Evolutionary conservation across 2,797 vertebrate genomes (phyloP).

Genomic region (Tapera naevia): DNA sequence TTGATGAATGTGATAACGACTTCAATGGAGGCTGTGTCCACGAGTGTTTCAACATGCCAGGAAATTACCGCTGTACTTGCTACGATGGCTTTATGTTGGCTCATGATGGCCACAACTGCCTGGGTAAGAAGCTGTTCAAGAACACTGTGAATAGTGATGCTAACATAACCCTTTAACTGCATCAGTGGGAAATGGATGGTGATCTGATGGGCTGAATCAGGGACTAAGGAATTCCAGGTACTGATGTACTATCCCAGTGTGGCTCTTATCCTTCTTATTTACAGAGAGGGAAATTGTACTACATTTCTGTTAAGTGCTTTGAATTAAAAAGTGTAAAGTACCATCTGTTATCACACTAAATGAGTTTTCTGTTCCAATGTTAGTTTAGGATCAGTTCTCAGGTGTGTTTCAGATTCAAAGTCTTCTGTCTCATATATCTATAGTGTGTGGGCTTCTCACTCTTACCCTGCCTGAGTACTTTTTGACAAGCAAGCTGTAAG

Average conservation of each 20-base stretch:
- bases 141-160: background rate
- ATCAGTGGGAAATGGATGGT: accelerated
- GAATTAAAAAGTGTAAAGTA: background rate
- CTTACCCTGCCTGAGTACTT: background rate
- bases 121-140: slow-evolving; percentile 80
- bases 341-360: background rate
- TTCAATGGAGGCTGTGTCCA: slow-evolving; percentile 97
- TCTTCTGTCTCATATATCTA: background rate
- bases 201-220: background rate
- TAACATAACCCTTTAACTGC: background rate
- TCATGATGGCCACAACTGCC: slow-evolving; percentile 96
- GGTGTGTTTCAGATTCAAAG: background rate
- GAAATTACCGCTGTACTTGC: slow-evolving; percentile 97
- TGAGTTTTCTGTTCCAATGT: background rate
- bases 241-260: no score
- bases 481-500: background rate
- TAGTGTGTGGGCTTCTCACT: background rate
- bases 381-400: background rate
- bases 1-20: slow-evolving; percentile 93
- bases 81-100: slow-evolving; percentile 96
- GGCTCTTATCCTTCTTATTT: background rate
- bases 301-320: background rate
- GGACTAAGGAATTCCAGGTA: background rate
- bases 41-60: slow-evolving; percentile 96
- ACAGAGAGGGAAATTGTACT: background rate